These are phyloP conservation scores for Carassius gibelio DNA, from an alignment of 2,113 vertebrate genomes.

Conservation along the genomic window DNA sequence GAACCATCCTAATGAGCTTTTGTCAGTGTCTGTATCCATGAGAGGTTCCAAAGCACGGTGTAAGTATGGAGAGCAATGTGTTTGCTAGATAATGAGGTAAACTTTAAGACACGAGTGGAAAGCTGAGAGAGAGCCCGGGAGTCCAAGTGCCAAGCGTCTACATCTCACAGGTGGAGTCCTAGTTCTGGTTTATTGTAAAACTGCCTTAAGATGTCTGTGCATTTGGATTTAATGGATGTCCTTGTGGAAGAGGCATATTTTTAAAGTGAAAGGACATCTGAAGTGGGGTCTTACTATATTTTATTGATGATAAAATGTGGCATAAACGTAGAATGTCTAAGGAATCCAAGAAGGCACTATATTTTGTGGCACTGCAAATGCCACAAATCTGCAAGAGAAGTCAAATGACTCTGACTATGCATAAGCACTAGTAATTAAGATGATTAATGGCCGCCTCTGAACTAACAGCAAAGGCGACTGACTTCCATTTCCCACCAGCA, in stretches of 20 bases:
- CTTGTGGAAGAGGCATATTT: slow-evolving; percentile 26
- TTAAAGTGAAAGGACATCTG: background rate
- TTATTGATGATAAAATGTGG: slow-evolving; percentile 23
- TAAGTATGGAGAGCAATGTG: slow-evolving; percentile 42
- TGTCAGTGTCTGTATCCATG: slow-evolving; percentile 37
- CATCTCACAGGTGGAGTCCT: slow-evolving; percentile 40
- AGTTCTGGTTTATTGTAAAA: slow-evolving; percentile 25
- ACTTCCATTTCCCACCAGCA: slow-evolving; percentile 37
- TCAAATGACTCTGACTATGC: slow-evolving; percentile 25
- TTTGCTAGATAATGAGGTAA: slow-evolving; percentile 55
- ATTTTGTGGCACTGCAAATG: slow-evolving; percentile 32
- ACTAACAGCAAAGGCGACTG: slow-evolving; percentile 29
- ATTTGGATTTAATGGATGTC: slow-evolving; percentile 33
- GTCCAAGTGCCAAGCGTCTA: background rate
- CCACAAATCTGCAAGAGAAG: slow-evolving; percentile 34
- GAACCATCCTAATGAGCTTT: slow-evolving; percentile 53
- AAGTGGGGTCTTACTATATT: slow-evolving; percentile 6
- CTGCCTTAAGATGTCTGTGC: background rate
- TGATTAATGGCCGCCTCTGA: slow-evolving; percentile 35
- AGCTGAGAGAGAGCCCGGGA: slow-evolving; percentile 1
- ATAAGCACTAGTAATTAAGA: slow-evolving; percentile 25
- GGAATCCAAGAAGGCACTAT: slow-evolving; percentile 25
- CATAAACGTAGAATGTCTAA: background rate
- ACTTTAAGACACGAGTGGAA: slow-evolving; percentile 36
- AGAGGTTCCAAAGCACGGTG: slow-evolving; percentile 18